Conservation (phyloP, 2,113 vertebrate genomes). For the Danionella cerebrum region DNA sequence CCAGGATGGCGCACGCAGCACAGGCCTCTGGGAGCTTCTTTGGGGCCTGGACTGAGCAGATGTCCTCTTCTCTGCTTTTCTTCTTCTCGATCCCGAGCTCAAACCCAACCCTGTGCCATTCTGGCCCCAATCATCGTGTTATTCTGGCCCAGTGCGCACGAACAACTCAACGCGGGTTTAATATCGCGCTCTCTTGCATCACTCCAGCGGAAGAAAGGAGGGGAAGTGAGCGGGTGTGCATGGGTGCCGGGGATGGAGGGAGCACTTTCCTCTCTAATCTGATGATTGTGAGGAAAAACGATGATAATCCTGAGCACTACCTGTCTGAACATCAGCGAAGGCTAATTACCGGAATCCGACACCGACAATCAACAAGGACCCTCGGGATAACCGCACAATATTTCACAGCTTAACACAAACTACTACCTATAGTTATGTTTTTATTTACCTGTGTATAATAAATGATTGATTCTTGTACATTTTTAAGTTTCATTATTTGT, state of each 20-base stretch:
- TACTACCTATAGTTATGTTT: too few relatives aligned
- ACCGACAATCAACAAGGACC: too few relatives aligned
- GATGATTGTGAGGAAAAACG: conserved; percentile 79
- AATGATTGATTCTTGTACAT: too few relatives aligned
- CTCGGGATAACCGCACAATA: too few relatives aligned
- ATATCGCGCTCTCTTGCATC: conserved; percentile 91
- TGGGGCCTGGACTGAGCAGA: conserved; percentile 75
- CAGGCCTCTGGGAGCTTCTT: conserved; percentile 7
- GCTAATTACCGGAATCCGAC: not conserved
- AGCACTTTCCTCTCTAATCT: conserved; percentile 66
- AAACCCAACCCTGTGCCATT: conserved; percentile 91
- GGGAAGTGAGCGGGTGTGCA: conserved; percentile 47
- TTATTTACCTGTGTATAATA: too few relatives aligned
- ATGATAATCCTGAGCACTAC: conserved; percentile 76
- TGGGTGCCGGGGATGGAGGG: conserved; percentile 63
- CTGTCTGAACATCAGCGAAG: conserved; percentile 46
- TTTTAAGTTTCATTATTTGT: too few relatives aligned
- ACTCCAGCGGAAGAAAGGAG: conserved; percentile 63
- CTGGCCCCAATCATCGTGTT: conserved; percentile 94
- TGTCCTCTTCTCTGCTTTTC: conserved; percentile 91
- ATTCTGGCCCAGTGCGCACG: conserved; percentile 95
- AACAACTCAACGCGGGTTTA: conserved; percentile 95
- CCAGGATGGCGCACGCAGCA: conserved; percentile 13
- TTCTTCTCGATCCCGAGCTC: conserved; percentile 86
- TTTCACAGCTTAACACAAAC: too few relatives aligned